Evolutionary conservation across 2,113 vertebrate species (phyloP).

Genomic region (Gopherus flavomarginatus): DNA sequence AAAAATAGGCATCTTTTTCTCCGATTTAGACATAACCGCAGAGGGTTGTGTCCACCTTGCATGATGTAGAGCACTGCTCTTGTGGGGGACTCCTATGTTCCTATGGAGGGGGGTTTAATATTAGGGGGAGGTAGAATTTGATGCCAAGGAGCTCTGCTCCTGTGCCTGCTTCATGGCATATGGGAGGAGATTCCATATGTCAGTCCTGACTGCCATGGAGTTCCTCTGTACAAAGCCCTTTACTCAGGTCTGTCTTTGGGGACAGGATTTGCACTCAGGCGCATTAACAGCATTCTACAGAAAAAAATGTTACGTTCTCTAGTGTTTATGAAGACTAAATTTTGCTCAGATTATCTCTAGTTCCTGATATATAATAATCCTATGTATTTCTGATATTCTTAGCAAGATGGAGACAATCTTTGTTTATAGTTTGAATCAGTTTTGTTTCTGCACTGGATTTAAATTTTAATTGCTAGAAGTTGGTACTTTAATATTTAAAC

Average conservation of each 20-base stretch:
- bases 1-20: neutral
- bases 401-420: slow-evolving; percentile 13
- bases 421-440: neutral
- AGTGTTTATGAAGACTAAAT: slow-evolving; percentile 42
- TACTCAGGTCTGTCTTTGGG: neutral
- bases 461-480: neutral
- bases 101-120: neutral
- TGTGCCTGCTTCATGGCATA: neutral
- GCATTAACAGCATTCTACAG: accelerated
- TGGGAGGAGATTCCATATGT: neutral
- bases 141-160: neutral
- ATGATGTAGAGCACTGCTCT: neutral
- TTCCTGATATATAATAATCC: slow-evolving; percentile 48
- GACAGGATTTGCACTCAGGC: neutral
- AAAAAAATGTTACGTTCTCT: neutral
- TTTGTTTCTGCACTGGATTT: slow-evolving; percentile 9
- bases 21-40: neutral
- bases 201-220: neutral
- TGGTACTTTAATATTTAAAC: slow-evolving; percentile 12
- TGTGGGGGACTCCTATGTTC: neutral
- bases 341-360: slow-evolving; percentile 46
- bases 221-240: neutral
- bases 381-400: neutral
- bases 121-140: neutral
- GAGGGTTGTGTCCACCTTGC: neutral